Evolutionary conservation across 2,888 invertebrate genomes (phyloP).

Genomic region (Drosophila emarginata): DNA sequence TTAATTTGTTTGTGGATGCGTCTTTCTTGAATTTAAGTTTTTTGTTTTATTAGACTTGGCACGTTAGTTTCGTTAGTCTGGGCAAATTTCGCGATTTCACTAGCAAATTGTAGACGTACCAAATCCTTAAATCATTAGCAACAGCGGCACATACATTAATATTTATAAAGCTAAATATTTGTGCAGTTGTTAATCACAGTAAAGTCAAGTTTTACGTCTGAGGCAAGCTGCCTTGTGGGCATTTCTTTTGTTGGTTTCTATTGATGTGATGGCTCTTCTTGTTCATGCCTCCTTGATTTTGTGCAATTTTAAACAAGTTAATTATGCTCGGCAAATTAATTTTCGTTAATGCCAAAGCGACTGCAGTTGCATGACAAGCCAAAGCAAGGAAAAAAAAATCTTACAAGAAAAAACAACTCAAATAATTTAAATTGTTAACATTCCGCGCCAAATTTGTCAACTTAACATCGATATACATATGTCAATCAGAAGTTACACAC

Average conservation of each 20-base stretch:
- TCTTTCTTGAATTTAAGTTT: conserved; percentile 44
- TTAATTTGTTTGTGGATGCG: conserved; percentile 45
- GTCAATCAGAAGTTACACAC: not conserved
- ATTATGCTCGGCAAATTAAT: conserved; percentile 60
- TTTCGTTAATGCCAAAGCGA: conserved; percentile 14
- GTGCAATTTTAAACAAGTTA: conserved; percentile 71
- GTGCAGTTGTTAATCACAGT: conserved; percentile 62
- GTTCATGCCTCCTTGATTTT: conserved; percentile 66
- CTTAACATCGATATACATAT: not conserved
- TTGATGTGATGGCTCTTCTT: conserved; percentile 52
- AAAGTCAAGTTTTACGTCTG: conserved; percentile 8
- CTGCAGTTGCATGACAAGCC: conserved; percentile 50
- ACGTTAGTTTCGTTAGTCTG: conserved; percentile 56
- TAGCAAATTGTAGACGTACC: conserved; percentile 36
- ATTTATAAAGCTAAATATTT: conserved; percentile 62
- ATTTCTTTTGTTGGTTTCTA: conserved; percentile 18
- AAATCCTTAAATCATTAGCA: conserved; percentile 58
- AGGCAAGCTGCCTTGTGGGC: conserved; percentile 22
- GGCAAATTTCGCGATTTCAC: conserved; percentile 59
- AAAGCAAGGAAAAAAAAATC: conserved; percentile 9
- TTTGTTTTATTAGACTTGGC: conserved; percentile 56
- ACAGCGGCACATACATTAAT: conserved; percentile 56
- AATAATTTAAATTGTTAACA: conserved; percentile 10
- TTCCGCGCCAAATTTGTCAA: not conserved
- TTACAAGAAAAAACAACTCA: not conserved